Conservation (phyloP, 2,888 invertebrate species). For the Athalia rosae region DNA sequence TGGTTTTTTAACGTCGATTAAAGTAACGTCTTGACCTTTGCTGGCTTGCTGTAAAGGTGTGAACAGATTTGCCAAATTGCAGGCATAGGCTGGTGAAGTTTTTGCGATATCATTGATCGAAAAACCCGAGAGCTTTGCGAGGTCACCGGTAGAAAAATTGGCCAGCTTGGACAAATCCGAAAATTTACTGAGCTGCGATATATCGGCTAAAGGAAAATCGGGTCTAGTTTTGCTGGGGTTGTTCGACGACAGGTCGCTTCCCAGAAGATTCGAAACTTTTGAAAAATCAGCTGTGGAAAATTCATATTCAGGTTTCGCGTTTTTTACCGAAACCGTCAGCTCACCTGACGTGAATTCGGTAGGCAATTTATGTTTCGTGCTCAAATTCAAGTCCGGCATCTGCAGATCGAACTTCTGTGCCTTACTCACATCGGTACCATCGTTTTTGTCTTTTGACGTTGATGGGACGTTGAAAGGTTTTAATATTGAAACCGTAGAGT, state of each 20-base stretch:
- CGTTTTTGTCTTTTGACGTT: slow-evolving; percentile 63
- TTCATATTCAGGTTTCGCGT: slow-evolving; percentile 68
- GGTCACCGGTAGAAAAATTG: slow-evolving; percentile 67
- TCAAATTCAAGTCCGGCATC: slow-evolving; percentile 49
- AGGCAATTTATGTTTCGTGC: slow-evolving; percentile 48
- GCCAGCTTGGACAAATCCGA: slow-evolving; percentile 68
- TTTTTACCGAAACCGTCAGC: slow-evolving; percentile 70
- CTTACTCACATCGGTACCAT: slow-evolving; percentile 54
- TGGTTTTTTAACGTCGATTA: slow-evolving; percentile 34
- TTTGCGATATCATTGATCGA: slow-evolving; percentile 69
- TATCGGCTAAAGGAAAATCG: slow-evolving; percentile 68
- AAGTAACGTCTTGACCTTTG: slow-evolving; percentile 26
- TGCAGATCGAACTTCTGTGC: slow-evolving; percentile 52
- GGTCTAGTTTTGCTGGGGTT: slow-evolving; percentile 60
- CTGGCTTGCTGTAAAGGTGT: slow-evolving; percentile 48
- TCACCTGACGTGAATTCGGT: slow-evolving; percentile 70
- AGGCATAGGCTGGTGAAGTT: slow-evolving; percentile 66
- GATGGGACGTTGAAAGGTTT: slow-evolving; percentile 66
- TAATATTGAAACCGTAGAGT: slow-evolving; percentile 66
- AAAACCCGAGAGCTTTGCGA: slow-evolving; percentile 69
- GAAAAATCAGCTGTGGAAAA: slow-evolving; percentile 51
- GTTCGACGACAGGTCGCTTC: slow-evolving; percentile 63
- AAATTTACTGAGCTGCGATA: slow-evolving; percentile 68
- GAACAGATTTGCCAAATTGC: slow-evolving; percentile 70
- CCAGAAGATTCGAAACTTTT: slow-evolving; percentile 42